A percentile compares a stretch with the other conserved stretches of the same genome.
Conservation (phyloP, 37 sponge, comb jelly and placozoan genomes). For the Diacarnus erythraeanus region DNA sequence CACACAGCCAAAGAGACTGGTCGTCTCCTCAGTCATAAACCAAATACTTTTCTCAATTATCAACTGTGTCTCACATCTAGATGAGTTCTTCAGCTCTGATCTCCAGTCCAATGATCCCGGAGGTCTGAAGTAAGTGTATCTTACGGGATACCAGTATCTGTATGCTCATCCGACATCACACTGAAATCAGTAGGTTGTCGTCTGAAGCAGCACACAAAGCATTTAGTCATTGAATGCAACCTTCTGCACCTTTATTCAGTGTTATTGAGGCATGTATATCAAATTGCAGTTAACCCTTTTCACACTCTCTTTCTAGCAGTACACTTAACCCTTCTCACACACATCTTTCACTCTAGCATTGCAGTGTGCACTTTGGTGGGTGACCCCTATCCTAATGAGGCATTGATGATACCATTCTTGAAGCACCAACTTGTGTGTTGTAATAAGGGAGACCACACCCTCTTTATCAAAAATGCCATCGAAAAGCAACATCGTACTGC, state of each 20-base stretch:
- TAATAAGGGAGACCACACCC: slow-evolving; percentile 14
- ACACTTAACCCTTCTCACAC: not conserved
- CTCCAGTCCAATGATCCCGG: slow-evolving; percentile 2
- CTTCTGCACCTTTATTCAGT: too few relatives aligned
- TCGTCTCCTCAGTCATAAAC: slow-evolving; percentile 8
- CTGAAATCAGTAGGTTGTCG: too few relatives aligned
- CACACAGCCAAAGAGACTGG: slow-evolving; percentile 36
- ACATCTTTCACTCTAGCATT: slow-evolving; percentile 26
- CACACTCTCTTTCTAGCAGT: too few relatives aligned
- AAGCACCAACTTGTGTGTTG: slow-evolving; percentile 33
- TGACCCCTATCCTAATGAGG: slow-evolving; percentile 36
- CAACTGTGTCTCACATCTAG: slow-evolving; percentile 5
- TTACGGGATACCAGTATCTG: too few relatives aligned
- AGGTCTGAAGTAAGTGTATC: slow-evolving; percentile 62
- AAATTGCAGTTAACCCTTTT: too few relatives aligned
- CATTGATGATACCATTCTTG: slow-evolving; percentile 12
- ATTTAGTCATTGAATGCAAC: too few relatives aligned
- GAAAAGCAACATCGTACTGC: slow-evolving; percentile 22
- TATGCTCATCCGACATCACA: too few relatives aligned
- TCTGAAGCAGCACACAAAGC: too few relatives aligned
- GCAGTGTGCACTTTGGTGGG: slow-evolving; percentile 40
- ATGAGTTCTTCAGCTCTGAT: slow-evolving; percentile 1
- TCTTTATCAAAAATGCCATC: slow-evolving; percentile 31
- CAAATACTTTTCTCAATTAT: slow-evolving; percentile 27
- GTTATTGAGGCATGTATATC: too few relatives aligned